These are phyloP conservation scores for Pherbina coryleti DNA, from an alignment of 2,888 invertebrate species.

Conservation along the genomic window DNA sequence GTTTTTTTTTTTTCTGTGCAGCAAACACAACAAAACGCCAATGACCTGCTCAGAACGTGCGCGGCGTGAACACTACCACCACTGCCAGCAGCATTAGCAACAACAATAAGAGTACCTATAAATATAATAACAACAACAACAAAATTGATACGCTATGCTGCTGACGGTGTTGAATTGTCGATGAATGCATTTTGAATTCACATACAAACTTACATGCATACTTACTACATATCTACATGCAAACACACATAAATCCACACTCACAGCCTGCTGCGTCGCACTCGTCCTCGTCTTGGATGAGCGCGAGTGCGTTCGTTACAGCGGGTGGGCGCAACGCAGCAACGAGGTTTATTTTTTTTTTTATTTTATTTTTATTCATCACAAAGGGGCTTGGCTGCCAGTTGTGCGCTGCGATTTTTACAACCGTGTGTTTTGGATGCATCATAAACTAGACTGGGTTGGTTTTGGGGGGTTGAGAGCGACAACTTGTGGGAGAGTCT, in stretches of 20 bases:
- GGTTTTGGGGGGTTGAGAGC: neutral
- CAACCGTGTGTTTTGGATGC: neutral
- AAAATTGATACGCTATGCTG: neutral
- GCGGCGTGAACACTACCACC: neutral
- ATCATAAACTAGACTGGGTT: neutral
- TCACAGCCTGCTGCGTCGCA: neutral
- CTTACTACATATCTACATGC: neutral
- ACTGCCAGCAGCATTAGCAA: neutral
- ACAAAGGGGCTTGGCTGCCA: slow-evolving; percentile 20
- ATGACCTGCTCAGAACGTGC: slow-evolving; percentile 25
- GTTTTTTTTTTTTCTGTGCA: neutral
- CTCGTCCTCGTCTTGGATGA: neutral
- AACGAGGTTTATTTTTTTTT: neutral
- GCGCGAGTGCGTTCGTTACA: neutral
- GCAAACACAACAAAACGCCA: slow-evolving; percentile 16
- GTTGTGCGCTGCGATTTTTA: neutral
- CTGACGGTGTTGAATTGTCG: slow-evolving; percentile 21
- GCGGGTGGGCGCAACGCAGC: slow-evolving; percentile 12
- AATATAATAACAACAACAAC: slow-evolving; percentile 4
- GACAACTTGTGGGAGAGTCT: no score
- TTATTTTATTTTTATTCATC: neutral
- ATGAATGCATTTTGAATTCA: slow-evolving; percentile 29
- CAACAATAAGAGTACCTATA: neutral
- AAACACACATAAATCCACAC: neutral
- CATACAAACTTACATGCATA: slow-evolving; percentile 29